These are phyloP conservation scores for Falco concolor DNA, from an alignment of 2,797 vertebrate genomes.

Conservation along the genomic window DNA sequence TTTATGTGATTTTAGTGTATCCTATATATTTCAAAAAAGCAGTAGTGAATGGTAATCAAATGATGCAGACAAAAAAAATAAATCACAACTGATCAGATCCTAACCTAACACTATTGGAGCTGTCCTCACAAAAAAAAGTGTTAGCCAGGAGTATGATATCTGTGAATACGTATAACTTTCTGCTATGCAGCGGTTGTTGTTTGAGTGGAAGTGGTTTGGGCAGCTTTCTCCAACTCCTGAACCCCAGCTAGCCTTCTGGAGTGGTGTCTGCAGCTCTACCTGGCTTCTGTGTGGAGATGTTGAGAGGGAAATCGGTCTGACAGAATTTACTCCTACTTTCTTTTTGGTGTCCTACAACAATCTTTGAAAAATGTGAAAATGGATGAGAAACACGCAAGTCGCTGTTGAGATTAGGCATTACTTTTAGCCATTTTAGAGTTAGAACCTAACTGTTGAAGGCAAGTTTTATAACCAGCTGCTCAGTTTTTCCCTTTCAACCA, in stretches of 20 bases:
- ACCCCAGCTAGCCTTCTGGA: accelerated
- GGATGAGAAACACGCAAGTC: accelerated
- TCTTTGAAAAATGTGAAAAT: accelerated
- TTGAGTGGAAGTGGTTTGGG: not conserved
- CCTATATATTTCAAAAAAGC: not conserved
- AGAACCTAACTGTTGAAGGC: not conserved
- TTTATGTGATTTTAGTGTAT: not conserved
- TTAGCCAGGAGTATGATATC: accelerated
- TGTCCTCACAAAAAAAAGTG: not conserved
- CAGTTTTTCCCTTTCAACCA: not conserved
- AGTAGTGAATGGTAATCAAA: not conserved
- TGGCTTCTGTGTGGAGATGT: not conserved
- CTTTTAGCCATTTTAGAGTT: not conserved
- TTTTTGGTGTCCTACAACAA: not conserved
- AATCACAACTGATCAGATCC: not conserved
- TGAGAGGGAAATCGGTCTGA: not conserved
- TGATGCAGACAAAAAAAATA: not conserved
- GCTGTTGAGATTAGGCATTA: not conserved
- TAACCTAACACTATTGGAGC: not conserved
- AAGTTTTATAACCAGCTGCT: not conserved
- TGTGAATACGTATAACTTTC: not conserved
- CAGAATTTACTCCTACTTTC: not conserved
- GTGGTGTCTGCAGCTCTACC: not conserved
- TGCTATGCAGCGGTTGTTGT: accelerated
- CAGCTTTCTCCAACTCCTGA: not conserved